A percentile compares a stretch with the other conserved stretches of the same genome.
phyloP scores from a whole-genome alignment of 1,140 invertebrate genomes.

The Danaus melanippus region DNA sequence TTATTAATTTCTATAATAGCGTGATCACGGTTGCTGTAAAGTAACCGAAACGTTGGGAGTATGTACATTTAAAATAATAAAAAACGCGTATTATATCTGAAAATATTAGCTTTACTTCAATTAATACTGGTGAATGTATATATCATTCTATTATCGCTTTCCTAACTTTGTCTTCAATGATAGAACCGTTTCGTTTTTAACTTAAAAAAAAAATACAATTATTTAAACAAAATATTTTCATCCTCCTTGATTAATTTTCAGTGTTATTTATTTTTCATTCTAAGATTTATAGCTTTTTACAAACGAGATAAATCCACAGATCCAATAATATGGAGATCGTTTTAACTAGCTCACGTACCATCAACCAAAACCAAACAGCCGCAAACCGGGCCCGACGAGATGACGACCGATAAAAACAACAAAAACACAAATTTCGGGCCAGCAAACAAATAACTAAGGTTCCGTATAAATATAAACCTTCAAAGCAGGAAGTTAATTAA shows the following conservation, averaged over 20 bases:
- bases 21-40: too few species aligned
- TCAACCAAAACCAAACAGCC: constrained; percentile 31
- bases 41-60: too few species aligned
- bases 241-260: not conserved
- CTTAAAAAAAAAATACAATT: constrained; percentile 1
- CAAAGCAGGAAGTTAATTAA: too few species aligned
- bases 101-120: too few species aligned
- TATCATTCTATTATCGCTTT: too few species aligned
- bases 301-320: constrained; percentile 7
- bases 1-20: too few species aligned
- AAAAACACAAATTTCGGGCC: constrained; percentile 3
- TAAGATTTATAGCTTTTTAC: too few species aligned
- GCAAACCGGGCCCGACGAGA: constrained; percentile 23
- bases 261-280: too few species aligned
- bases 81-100: too few species aligned
- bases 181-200: constrained; percentile 2
- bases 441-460: not conserved
- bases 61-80: too few species aligned
- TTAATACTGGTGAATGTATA: too few species aligned
- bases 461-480: constrained; percentile 1
- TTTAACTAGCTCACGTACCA: constrained; percentile 33
- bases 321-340: constrained; percentile 4
- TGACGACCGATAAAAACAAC: constrained; percentile 32
- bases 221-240: constrained; percentile 5
- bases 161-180: constrained; percentile 1